Conservation (phyloP, 2,113 vertebrate genomes). For the Candoia aspera region DNA sequence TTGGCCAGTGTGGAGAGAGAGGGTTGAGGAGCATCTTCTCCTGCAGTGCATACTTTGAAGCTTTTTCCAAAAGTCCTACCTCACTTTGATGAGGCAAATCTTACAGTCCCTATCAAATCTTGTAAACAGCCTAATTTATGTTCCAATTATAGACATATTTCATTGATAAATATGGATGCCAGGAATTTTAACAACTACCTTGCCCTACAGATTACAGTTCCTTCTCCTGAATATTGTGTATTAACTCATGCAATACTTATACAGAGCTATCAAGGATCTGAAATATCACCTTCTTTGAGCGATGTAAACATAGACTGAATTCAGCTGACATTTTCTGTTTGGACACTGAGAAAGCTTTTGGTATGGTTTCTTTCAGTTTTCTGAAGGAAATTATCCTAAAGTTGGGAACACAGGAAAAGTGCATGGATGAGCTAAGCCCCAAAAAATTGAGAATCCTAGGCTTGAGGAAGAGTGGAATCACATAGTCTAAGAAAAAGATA, state of each 20-base stretch:
- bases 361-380: not conserved
- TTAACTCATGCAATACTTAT: not conserved
- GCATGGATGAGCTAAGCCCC: not conserved
- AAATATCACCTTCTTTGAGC: not conserved
- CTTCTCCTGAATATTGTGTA: not conserved
- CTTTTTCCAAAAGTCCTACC: not conserved
- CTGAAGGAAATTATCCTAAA: not conserved
- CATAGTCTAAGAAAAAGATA: not conserved
- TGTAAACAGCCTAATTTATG: not conserved
- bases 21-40: not conserved
- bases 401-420: not conserved
- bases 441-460: not conserved
- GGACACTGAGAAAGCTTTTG: not conserved
- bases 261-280: not conserved
- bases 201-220: not conserved
- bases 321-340: not conserved
- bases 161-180: not conserved
- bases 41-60: not conserved
- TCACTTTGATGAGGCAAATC: not conserved
- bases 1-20: not conserved
- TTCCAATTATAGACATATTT: not conserved
- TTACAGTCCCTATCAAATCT: not conserved
- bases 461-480: not conserved
- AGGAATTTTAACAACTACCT: not conserved
- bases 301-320: not conserved